These are phyloP conservation scores for Popillia japonica DNA, from an alignment of 1,140 invertebrate species.

Conservation along the genomic window DNA sequence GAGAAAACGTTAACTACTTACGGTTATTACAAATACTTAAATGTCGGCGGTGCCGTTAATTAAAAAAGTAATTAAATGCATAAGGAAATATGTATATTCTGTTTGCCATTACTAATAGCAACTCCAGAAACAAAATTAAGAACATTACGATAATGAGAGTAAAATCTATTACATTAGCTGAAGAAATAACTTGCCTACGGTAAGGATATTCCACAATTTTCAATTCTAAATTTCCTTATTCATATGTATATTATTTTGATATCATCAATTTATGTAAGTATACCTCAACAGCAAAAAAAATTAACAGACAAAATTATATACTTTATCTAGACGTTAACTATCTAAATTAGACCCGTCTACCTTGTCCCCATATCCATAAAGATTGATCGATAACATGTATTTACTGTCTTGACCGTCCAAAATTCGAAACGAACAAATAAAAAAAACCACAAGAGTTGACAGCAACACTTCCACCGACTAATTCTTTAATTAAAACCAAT, in stretches of 20 bases:
- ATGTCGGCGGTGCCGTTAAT: not conserved
- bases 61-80: not conserved
- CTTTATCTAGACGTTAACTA: not conserved
- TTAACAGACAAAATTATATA: not conserved
- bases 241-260: constrained; percentile 4
- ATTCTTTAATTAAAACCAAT: not conserved
- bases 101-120: no score
- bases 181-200: no score
- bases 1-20: no score
- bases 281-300: not conserved
- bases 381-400: constrained; percentile 8
- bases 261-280: constrained; percentile 1
- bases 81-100: no score
- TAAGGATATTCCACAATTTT: no score
- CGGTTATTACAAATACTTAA: not conserved
- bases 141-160: no score
- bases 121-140: no score
- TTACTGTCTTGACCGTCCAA: not conserved
- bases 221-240: no score
- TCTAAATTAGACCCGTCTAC: constrained; percentile 11
- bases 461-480: constrained; percentile 3
- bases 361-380: constrained; percentile 2
- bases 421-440: constrained; percentile 11
- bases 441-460: not conserved
- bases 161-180: no score